Evolutionary conservation across 2,888 invertebrate genomes (phyloP).

Genomic region (Phlogophora meticulosa): DNA sequence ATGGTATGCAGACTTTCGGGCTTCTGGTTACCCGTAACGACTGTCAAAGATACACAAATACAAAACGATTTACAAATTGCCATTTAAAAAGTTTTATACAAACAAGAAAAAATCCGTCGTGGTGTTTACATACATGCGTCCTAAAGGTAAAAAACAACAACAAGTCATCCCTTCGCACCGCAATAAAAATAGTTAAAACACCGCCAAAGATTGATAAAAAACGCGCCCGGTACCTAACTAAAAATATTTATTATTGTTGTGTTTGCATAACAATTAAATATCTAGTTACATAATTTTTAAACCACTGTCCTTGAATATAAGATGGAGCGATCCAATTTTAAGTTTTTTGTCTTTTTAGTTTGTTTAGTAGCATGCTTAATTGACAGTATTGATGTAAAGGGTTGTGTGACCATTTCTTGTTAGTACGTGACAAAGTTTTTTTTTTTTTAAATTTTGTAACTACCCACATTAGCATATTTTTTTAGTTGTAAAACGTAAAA

Average conservation of each 20-base stretch:
- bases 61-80: not conserved
- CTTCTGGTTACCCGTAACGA: too few relatives aligned
- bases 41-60: too few relatives aligned
- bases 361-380: slow-evolving; percentile 45
- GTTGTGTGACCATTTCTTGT: slow-evolving; percentile 21
- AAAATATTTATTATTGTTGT: slow-evolving; percentile 60
- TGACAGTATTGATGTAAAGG: slow-evolving; percentile 35
- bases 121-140: slow-evolving; percentile 4
- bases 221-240: slow-evolving; percentile 35
- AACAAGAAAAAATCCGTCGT: slow-evolving; percentile 8
- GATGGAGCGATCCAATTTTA: slow-evolving; percentile 33
- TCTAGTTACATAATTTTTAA: slow-evolving; percentile 53
- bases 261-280: slow-evolving; percentile 79
- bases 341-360: slow-evolving; percentile 31
- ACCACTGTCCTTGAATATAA: slow-evolving; percentile 40
- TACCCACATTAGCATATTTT: slow-evolving; percentile 8
- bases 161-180: slow-evolving; percentile 28
- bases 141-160: slow-evolving; percentile 17
- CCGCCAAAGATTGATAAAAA: slow-evolving; percentile 60
- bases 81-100: not conserved
- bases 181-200: slow-evolving; percentile 58
- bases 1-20: too few relatives aligned
- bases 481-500: not conserved
- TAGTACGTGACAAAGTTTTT: slow-evolving; percentile 4
- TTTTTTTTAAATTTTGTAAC: slow-evolving; percentile 1